These are phyloP conservation scores for Gnathonemus longibarbis DNA, from an alignment of 2,113 vertebrate species.

Conservation along the genomic window DNA sequence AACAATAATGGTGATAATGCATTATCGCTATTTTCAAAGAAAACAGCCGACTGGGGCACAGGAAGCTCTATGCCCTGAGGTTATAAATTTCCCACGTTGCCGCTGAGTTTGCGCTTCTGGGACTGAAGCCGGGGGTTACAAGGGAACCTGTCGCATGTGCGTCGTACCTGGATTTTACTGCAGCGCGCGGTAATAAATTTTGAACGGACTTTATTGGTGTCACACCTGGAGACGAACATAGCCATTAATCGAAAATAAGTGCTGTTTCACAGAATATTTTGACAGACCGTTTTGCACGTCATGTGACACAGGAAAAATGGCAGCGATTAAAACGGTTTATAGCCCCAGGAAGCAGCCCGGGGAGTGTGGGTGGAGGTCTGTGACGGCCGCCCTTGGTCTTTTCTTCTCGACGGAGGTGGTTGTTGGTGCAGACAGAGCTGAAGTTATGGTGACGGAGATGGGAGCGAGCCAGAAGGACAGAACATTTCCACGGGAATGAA, in stretches of 20 bases:
- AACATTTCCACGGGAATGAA: not conserved
- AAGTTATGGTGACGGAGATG: not conserved
- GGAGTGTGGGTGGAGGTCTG: not conserved
- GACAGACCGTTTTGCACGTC: not conserved
- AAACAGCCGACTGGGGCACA: not conserved
- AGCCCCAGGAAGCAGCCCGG: not conserved
- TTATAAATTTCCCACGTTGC: not conserved
- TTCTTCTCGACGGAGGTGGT: not conserved
- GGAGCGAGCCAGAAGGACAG: not conserved
- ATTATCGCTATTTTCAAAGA: not conserved
- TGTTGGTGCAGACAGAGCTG: not conserved
- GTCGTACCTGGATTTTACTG: not conserved
- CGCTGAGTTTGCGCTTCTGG: not conserved
- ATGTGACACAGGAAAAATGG: not conserved
- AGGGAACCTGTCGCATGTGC: not conserved
- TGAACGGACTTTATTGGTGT: not conserved
- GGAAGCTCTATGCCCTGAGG: not conserved
- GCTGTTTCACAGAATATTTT: not conserved
- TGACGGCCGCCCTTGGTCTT: not conserved
- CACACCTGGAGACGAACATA: not conserved
- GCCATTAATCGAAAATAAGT: not conserved
- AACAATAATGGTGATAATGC: not conserved
- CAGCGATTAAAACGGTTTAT: not conserved
- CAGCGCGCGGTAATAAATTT: not conserved
- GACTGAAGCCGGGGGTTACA: not conserved